Base-by-base conservation (phyloP, 2,888 invertebrate species). In the Luffia ferchaultella region DNA sequence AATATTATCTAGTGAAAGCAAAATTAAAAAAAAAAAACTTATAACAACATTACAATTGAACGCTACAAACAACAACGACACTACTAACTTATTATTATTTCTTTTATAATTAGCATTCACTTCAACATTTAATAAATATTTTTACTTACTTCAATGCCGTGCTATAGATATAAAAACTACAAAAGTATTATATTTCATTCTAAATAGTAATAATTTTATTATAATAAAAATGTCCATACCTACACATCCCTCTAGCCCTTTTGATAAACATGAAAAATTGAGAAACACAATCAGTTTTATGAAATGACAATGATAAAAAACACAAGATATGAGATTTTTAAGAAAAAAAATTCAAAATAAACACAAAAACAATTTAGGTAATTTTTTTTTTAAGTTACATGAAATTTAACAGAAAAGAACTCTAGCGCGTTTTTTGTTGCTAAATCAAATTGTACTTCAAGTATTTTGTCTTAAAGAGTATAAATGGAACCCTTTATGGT, bases 131-230 rank as follows among this genome's bases (percentile, higher is more conserved):
- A n/a, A n/a, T n/a, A n/a, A n/a, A n/a, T n/a, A n/a, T n/a, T n/a
- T n/a, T n/a, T n/a, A n/a, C n/a, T n/a, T n/a, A n/a, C n/a, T 94
- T 94, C 2, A 91, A 91, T 16, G 92, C 90, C 56, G 92, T 90
- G 67, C 90, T 91, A 70, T 30, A 20, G 15, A 44, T 30, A 30
- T 12, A 30, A 30, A 30, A 30, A 30, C 30, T 30, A 30, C 30
- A 30, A 7, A 7, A 30, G 12, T 12, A 30, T 30, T 30, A 7
- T 30, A n/a, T n/a, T n/a, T n/a, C n/a, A n/a, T n/a, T n/a, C n/a
- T n/a, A n/a, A n/a, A n/a, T n/a, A n/a, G n/a, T n/a, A 30, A 30
- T 12, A 7, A 30, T 30, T 30, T 30, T 30, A 30, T 7, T 30
- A 30, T 7, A 30, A 30, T 30, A 7, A 7, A 30, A 30, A 30